Base-by-base conservation (phyloP, 2,888 invertebrate genomes). In the Pycnomerus fuliginosus region DNA sequence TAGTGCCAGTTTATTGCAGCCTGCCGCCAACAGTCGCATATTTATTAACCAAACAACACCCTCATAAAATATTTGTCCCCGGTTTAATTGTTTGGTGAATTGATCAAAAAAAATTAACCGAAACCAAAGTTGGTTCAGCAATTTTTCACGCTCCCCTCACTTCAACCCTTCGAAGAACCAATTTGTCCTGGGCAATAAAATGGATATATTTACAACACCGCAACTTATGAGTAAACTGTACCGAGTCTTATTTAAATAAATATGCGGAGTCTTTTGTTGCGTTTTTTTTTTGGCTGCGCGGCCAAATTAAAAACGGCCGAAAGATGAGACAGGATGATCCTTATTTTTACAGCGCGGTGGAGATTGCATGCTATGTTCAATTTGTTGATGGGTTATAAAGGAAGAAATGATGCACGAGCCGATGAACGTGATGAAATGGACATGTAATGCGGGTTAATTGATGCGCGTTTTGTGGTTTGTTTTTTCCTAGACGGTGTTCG, bases 381-480 rank as follows among this genome's bases (percentile, higher is more conserved):
- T 32, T 32, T 32, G 22, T 23, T 22, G 32, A 22, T 32, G 32
- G 32, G 22, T 23, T 22, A 32, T 20, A 23, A 35, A 35, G 35
- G 25, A 15, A 25, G 13, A 16, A 27, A 28, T 17, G 36, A 36
- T 36, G 29, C 41, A 41, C 35, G 41, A 41, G 41, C 29, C 29
- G 10, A 24, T 46, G 41, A 24, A 32, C 15, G 32, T 32, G 46
- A 42, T 46, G 42, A 46, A 46, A 46, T 37, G 46, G 33, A 37
- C 39, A 16, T 39, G 34, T 44, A 44, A 46, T 46, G 46, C 46
- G 46, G 46, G 46, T 46, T 42, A 46, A 46, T 46, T 46, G 46
- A 42, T 23, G 34, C 32, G 8, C 16, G 16, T 46, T 41, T 25
- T 39, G 31, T 30, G 27, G 25, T 32, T 46, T 46, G 24, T 46